A percentile compares a stretch with the other conserved stretches of the same genome.
phyloP scores from a whole-genome alignment of 1,140 invertebrate genomes.

The Thaumatotibia leucotreta region DNA sequence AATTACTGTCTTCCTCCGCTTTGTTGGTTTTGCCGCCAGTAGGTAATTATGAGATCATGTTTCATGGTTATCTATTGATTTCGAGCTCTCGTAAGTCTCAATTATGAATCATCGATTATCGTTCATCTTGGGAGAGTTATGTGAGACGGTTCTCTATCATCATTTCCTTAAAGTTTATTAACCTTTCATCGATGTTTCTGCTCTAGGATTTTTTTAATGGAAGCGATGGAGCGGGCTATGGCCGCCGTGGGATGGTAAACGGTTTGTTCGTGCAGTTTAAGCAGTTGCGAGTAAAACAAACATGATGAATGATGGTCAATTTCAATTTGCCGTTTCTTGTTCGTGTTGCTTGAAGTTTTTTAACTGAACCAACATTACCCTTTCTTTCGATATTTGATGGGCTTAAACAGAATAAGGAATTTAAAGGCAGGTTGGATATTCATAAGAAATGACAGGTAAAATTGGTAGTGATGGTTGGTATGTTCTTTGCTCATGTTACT shows the following conservation, averaged over 20 bases:
- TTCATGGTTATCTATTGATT: constrained; percentile 61
- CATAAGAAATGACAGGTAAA: no score
- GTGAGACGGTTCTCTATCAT: constrained; percentile 41
- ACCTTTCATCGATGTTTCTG: constrained; percentile 23
- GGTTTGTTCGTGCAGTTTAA: not conserved
- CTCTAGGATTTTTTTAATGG: not conserved
- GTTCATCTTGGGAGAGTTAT: constrained; percentile 39
- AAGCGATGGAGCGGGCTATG: not conserved
- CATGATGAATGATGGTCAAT: not conserved
- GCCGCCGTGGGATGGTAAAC: constrained; percentile 2
- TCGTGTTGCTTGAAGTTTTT: constrained; percentile 8
- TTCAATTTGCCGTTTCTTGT: constrained; percentile 20
- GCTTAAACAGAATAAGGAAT: no score
- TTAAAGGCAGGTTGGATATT: no score
- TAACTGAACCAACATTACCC: not conserved
- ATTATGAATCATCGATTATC: constrained; percentile 61
- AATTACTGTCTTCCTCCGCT: constrained; percentile 56
- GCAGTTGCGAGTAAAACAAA: constrained; percentile 12
- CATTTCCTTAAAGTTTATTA: constrained; percentile 38
- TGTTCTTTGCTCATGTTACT: no score
- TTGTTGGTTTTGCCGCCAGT: constrained; percentile 54
- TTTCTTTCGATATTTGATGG: no score
- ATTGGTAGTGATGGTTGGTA: no score
- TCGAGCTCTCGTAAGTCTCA: constrained; percentile 54
- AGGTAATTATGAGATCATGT: constrained; percentile 64